These are phyloP conservation scores for Andinoacara biseriatus DNA, from an alignment of 2,113 vertebrate species.

Conservation along the genomic window DNA sequence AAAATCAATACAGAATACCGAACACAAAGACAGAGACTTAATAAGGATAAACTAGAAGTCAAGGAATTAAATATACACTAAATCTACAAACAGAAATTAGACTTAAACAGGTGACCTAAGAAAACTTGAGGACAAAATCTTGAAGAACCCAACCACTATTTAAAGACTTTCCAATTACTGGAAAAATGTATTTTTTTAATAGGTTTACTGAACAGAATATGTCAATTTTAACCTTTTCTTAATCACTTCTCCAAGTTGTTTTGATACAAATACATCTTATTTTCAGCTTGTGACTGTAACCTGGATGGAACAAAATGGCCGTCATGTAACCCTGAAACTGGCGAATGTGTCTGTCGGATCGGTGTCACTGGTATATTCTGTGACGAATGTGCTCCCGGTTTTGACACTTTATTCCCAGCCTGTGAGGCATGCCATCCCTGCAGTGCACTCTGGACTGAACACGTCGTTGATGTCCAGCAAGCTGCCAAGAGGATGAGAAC, in stretches of 20 bases:
- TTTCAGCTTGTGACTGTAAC: constrained; percentile 85
- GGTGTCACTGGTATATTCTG: constrained; percentile 82
- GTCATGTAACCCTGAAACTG: constrained; percentile 83
- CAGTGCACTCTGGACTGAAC: constrained; percentile 78
- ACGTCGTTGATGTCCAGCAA: constrained; percentile 72
- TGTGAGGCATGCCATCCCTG: constrained; percentile 85
- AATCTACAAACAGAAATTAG: no score
- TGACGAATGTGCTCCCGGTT: constrained; percentile 77
- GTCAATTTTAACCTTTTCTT: not conserved
- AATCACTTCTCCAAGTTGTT: not conserved
- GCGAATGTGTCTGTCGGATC: constrained; percentile 78
- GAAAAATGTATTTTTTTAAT: not conserved
- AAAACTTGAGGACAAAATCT: no score
- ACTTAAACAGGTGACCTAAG: no score
- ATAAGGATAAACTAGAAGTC: no score
- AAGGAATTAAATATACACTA: no score
- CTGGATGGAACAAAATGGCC: constrained; percentile 79
- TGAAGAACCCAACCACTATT: rapidly evolving
- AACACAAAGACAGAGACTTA: no score
- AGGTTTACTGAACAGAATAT: rapidly evolving
- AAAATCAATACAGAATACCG: no score
- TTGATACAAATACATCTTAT: not conserved
- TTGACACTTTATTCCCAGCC: constrained; percentile 79
- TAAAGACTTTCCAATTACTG: not conserved
- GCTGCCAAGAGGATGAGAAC: constrained; percentile 71